Evolutionary conservation across 2,888 invertebrate genomes (phyloP), one percentile per base, ranked within the genome.

Genomic region (Plebejus argus): DNA sequence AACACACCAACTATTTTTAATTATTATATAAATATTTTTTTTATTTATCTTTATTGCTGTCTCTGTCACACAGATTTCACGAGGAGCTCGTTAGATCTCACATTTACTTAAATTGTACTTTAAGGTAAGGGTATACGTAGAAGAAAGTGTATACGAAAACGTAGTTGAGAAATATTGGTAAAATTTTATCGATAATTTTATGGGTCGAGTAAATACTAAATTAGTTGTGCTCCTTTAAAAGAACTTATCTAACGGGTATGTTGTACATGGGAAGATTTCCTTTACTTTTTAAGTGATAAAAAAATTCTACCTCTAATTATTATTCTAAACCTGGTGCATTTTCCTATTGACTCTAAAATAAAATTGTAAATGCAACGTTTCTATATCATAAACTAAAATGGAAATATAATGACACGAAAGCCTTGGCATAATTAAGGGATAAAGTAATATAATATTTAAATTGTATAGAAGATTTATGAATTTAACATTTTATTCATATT

Each of bases 51-150:
- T 92, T 93, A 93, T 93, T 93, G 93, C 93, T 93, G 92, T 88
- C 85, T 92, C 93, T 92, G 92, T 92, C 87, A 89, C 86, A 92
- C 92, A 93, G 92, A 92, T 88, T 85, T 87, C 86, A 87, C 83
- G 85, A 89, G 87, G 90, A 91, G 90, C 93, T 92, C 91, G 87
- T 87, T 87, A 86, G 81, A 87, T 92, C 89, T 91, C 90, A 91
- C 91, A 90, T 89, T 87, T 85, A 85, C 81, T 83, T 85, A 85
- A 86, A 85, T 89, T 88, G 88, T 90, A 91, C 89, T 89, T 86
- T 85, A 88, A 84, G 87, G 84, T 86, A 81, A 10, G 49, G 70
- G 76, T 61, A 66, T 76, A 76, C 8, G 72, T 12, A 28, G 28
- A 23, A 10, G 61, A 23, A 61, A 66, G 28, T 66, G 66, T 66